Evolutionary conservation across 1,140 invertebrate species (phyloP), one percentile per base, ranked within the genome.

Genomic region (Radopholus similis): DNA sequence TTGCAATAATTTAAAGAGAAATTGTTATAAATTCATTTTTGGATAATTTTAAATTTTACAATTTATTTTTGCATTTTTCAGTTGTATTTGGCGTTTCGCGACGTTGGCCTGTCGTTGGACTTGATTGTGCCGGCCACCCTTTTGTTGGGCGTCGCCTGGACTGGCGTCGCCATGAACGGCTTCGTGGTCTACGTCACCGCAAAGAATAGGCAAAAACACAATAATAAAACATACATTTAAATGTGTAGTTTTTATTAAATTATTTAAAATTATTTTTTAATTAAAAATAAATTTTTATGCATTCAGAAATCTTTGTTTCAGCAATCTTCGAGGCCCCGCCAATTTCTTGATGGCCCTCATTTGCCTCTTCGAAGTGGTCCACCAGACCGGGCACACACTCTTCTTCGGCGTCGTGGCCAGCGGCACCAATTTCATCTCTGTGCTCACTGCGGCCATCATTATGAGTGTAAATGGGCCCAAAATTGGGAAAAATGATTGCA

Each of bases 261-360:
- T n/a, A n/a, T n/a, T n/a, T n/a, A n/a, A n/a, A n/a, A n/a, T n/a
- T n/a, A n/a, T n/a, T n/a, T n/a, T n/a, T n/a, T n/a, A n/a, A n/a
- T n/a, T n/a, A n/a, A n/a, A n/a, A n/a, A n/a, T n/a, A n/a, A n/a
- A n/a, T n/a, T n/a, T n/a, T n/a, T n/a, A n/a, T n/a, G n/a, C n/a
- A n/a, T n/a, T 23, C 4, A 3, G 3, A 3, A 4, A 47, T 4
- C 23, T 47, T 47, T 47, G 4, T 3, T 18, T 18, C n/a, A 51
- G 47, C 13, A 26, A 35, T 34, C 49, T 62, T n/a, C 58, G 58
- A 11, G 58, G 58, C 28, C 32, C 58, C 8, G 58, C 58, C 38
- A 62, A 62, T 30, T 62, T 47, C 44, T 28, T 62, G 49, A 62
- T 62, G 58, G 58, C 58, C 11, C 34, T 62, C 32, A 18, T 62